Evolutionary conservation across 2,113 vertebrate genomes (phyloP).

Genomic region (Thunnus maccoyii): DNA sequence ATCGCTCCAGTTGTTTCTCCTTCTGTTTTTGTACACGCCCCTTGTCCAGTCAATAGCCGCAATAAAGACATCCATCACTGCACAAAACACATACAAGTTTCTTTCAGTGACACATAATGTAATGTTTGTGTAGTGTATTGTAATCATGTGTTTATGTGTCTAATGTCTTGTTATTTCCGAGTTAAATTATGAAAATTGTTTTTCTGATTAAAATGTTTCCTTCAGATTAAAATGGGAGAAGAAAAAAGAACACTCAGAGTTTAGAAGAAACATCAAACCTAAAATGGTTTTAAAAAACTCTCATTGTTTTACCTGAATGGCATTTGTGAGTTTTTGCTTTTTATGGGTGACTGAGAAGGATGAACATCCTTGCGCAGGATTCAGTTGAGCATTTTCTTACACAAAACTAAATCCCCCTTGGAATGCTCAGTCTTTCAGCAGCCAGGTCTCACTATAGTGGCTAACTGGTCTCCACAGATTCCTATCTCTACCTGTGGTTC

Average conservation of each 20-base stretch:
- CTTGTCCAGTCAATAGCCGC: constrained; percentile 19
- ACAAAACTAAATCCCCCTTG: constrained; percentile 72
- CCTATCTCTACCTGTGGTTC: constrained; percentile 62
- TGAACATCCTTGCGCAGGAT: constrained; percentile 23
- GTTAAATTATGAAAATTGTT: no score
- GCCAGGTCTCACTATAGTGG: constrained; percentile 46
- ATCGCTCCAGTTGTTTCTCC: constrained; percentile 33
- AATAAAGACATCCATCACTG: constrained; percentile 45
- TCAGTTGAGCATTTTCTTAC: constrained; percentile 66
- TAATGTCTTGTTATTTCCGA: no score
- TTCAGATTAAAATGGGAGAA: not conserved
- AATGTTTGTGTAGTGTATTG: no score
- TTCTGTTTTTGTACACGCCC: constrained; percentile 41
- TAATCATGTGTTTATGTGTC: no score
- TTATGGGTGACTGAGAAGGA: constrained; percentile 32
- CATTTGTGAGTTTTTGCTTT: constrained; percentile 20
- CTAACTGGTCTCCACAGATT: constrained; percentile 62
- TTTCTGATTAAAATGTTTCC: not conserved
- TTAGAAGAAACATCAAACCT: not conserved
- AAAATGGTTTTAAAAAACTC: not conserved
- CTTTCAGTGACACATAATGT: not conserved
- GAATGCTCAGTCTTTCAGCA: constrained; percentile 79
- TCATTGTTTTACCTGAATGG: constrained; percentile 29
- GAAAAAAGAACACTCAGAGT: not conserved
- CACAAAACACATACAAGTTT: constrained; percentile 4